These are phyloP conservation scores for Nowickia ferox DNA, from an alignment of 2,888 invertebrate genomes.

Conservation along the genomic window DNA sequence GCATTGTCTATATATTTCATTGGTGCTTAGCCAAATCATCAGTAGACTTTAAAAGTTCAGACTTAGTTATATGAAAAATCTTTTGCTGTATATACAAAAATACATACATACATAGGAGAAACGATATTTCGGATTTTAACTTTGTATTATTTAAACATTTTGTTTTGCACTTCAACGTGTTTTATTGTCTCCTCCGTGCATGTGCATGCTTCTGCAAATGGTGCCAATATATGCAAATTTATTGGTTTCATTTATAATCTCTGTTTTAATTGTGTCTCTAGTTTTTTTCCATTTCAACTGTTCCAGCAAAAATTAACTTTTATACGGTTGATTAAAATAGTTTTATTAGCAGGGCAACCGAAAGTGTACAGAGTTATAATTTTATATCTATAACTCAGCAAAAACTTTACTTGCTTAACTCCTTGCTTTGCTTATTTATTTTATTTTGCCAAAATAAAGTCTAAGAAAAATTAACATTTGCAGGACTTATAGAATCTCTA, in stretches of 20 bases:
- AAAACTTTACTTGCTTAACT: not conserved
- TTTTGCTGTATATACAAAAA: not conserved
- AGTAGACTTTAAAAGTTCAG: too few species aligned
- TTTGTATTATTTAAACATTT: not conserved
- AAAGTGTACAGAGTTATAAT: too few species aligned
- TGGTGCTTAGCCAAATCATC: too few species aligned
- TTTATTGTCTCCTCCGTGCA: not conserved
- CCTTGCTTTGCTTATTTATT: not conserved
- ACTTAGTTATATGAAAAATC: too few species aligned
- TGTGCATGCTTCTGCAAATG: not conserved
- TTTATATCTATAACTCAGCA: too few species aligned
- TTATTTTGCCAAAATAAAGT: not conserved
- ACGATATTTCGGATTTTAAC: not conserved
- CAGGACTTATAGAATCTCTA: too few species aligned
- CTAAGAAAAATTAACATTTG: not conserved
- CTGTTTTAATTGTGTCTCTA: not conserved
- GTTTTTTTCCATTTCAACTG: not conserved
- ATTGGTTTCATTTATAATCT: not conserved
- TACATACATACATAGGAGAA: not conserved
- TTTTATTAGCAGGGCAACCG: not conserved
- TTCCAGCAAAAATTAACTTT: conserved; percentile 4
- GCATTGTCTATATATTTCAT: too few species aligned
- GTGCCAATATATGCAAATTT: not conserved
- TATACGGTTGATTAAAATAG: not conserved
- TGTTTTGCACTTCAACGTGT: conserved; percentile 19